phyloP scores from a whole-genome alignment of 2,888 invertebrate genomes.

The Drosophila vallismaia region DNA sequence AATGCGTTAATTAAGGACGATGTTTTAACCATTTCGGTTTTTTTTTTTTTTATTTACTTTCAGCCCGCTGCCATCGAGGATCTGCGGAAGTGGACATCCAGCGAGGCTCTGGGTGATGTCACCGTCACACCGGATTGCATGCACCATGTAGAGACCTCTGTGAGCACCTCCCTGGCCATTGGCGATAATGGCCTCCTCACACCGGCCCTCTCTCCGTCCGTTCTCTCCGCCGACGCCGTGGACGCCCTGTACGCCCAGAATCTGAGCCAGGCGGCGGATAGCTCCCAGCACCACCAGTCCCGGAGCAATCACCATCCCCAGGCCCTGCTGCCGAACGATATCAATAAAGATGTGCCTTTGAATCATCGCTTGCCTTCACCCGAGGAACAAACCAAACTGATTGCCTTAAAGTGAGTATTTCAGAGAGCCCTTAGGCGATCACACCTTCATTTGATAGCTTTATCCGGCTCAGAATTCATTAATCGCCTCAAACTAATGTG shows the following conservation, averaged over 20 bases:
- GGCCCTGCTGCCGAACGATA: slow-evolving; percentile 82
- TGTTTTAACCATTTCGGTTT: slow-evolving; percentile 24
- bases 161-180: slow-evolving; percentile 84
- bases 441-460: neutral
- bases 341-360: slow-evolving; percentile 86
- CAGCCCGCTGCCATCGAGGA: slow-evolving; percentile 93
- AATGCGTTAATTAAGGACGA: slow-evolving; percentile 56
- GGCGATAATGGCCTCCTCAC: slow-evolving; percentile 82
- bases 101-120: slow-evolving; percentile 88
- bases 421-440: neutral
- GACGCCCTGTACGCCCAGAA: slow-evolving; percentile 82
- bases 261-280: slow-evolving; percentile 79
- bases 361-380: slow-evolving; percentile 95
- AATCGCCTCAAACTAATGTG: neutral
- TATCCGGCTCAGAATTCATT: neutral
- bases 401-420: slow-evolving; percentile 90
- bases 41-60: slow-evolving; percentile 53
- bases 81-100: slow-evolving; percentile 93
- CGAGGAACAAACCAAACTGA: slow-evolving; percentile 92
- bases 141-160: slow-evolving; percentile 86
- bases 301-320: slow-evolving; percentile 48
- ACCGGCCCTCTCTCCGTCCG: slow-evolving; percentile 83
- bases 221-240: slow-evolving; percentile 82
- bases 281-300: slow-evolving; percentile 43
- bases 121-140: slow-evolving; percentile 92